Conservation (phyloP, 1,140 invertebrate genomes). For the Trissolcus basalis region DNA sequence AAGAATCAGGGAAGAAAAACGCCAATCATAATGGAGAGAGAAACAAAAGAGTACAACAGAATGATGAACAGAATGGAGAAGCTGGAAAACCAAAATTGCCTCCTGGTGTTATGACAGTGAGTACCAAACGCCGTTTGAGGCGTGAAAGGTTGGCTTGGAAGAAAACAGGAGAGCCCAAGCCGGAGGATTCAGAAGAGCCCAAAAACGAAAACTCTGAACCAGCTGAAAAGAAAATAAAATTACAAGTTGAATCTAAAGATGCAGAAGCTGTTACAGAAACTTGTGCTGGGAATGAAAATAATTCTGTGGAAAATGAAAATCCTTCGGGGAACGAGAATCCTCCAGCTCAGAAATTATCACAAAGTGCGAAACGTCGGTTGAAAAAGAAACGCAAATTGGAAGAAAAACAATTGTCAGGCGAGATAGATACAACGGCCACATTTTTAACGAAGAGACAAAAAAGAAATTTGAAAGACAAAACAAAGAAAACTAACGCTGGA, state of each 20-base stretch:
- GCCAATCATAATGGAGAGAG: background rate
- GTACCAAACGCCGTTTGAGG: background rate
- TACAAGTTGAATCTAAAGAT: constrained; percentile 32
- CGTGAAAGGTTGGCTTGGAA: background rate
- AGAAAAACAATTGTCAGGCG: constrained; percentile 3
- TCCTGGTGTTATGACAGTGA: background rate
- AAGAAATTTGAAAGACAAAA: constrained; percentile 54
- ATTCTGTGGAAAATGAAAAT: too few species aligned
- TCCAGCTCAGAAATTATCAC: constrained; percentile 1
- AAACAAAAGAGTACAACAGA: background rate
- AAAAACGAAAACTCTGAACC: background rate
- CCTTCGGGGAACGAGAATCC: too few species aligned
- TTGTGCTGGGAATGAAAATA: constrained; percentile 21
- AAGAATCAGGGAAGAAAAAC: background rate
- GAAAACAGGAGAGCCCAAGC: background rate
- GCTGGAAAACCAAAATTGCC: background rate
- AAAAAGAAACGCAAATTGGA: constrained; percentile 9
- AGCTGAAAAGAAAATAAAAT: constrained; percentile 3
- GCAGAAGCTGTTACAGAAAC: too few species aligned
- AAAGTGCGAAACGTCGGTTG: constrained; percentile 4
- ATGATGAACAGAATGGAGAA: background rate
- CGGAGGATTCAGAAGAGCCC: background rate
- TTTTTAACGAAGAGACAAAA: constrained; percentile 64
- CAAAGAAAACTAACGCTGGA: constrained; percentile 58
- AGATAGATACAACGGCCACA: constrained; percentile 15